Evolutionary conservation across 2,113 vertebrate genomes (phyloP).

Genomic region (Ciconia maguari): DNA sequence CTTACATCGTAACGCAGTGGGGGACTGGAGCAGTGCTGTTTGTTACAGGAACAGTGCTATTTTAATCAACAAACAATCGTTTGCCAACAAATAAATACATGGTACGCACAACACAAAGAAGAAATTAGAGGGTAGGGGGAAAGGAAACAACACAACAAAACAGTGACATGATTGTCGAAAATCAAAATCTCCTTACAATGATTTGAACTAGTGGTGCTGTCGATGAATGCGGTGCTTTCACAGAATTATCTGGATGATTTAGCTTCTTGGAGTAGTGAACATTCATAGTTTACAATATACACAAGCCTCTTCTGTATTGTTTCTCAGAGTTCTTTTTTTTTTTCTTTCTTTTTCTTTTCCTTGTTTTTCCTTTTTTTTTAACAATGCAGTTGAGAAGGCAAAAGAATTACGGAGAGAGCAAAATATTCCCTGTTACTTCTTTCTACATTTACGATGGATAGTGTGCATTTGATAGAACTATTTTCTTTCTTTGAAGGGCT

Average conservation of each 20-base stretch:
- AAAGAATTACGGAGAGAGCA: conserved; percentile 72
- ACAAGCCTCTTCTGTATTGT: conserved; percentile 74
- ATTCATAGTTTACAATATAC: conserved; percentile 83
- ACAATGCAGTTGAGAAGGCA: conserved; percentile 78
- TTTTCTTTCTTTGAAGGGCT: conserved; percentile 74
- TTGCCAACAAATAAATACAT: conserved; percentile 99
- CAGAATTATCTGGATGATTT: conserved; percentile 71
- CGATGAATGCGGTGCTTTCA: conserved; percentile 58
- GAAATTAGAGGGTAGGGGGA: conserved; percentile 53
- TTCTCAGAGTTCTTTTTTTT: conserved; percentile 59
- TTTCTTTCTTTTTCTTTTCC: conserved; percentile 12
- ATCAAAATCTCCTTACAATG: conserved; percentile 88
- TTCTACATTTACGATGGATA: conserved; percentile 71
- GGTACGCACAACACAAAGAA: conserved; percentile 87
- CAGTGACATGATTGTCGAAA: conserved; percentile 97
- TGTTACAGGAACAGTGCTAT: conserved; percentile 90
- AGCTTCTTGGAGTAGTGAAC: conserved; percentile 71
- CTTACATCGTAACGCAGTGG: conserved; percentile 72
- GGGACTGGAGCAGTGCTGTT: conserved; percentile 94
- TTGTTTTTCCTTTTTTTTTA: conserved; percentile 44
- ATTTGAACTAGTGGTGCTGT: conserved; percentile 89
- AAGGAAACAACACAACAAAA: conserved; percentile 76
- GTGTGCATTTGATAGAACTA: conserved; percentile 74
- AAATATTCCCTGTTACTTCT: conserved; percentile 72
- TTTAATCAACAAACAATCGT: conserved; percentile 95